phyloP scores from a whole-genome alignment of 1,140 invertebrate species.

The Lithobius niger region DNA sequence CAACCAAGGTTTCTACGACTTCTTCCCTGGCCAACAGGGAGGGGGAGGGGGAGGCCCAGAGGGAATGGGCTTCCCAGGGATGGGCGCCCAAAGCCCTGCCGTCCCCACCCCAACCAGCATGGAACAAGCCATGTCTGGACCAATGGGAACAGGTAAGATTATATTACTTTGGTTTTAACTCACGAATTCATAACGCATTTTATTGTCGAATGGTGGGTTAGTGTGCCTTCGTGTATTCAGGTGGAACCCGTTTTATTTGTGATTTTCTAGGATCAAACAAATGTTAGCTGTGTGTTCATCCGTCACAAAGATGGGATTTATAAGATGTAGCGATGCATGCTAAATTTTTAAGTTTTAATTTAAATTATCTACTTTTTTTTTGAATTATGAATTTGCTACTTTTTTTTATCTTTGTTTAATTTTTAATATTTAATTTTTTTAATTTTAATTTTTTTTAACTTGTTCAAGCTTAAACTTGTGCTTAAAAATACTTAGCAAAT shows the following conservation, averaged over 20 bases:
- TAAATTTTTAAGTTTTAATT: too few relatives aligned
- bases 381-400: too few relatives aligned
- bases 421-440: too few relatives aligned
- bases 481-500: too few relatives aligned
- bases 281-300: conserved; percentile 1
- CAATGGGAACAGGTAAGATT: conserved; percentile 21
- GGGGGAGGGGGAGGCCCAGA: conserved; percentile 42
- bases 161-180: conserved; percentile 2
- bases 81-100: conserved; percentile 18
- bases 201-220: not conserved
- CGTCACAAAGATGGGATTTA: too few relatives aligned
- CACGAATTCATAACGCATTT: conserved; percentile 20
- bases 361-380: too few relatives aligned
- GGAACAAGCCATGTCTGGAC: conserved; percentile 21
- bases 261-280: conserved; percentile 7
- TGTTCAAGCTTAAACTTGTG: too few relatives aligned
- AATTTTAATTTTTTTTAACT: too few relatives aligned
- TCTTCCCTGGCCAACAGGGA: conserved; percentile 59
- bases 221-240: not conserved
- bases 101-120: conserved; percentile 17
- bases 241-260: not conserved
- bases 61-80: conserved; percentile 19
- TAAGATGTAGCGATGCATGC: too few relatives aligned
- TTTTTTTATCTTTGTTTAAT: too few relatives aligned
- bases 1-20: conserved; percentile 55